Evolutionary conservation across 1,140 invertebrate genomes (phyloP), one percentile per base, ranked within the genome.

Genomic region (Brachionus asplanchnoidis): DNA sequence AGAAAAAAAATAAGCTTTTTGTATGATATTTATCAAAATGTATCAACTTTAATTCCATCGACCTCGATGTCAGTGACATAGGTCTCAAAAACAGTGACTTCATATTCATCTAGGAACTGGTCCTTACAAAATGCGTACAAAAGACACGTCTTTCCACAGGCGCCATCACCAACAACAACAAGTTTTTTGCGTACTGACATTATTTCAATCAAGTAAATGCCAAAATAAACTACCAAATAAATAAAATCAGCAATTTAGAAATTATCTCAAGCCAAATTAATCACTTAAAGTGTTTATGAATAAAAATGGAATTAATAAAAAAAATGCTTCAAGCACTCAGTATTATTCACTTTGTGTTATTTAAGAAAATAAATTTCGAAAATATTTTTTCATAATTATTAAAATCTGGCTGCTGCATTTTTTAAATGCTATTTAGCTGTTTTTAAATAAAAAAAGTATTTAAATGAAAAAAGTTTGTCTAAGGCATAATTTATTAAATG

Each of bases 121-220:
- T 44, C 75, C 8, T 50, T 75, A 3, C 68, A 60, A 46, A 56
- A 84, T 23, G 70, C n/a, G 14, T 75, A 44, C 14, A 84, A 12
- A 68, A 84, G 50, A 28, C 66, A 75, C 2, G 84, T 84, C 36
- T 84, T 84, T 20, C 84, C 84, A 44, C 73, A 68, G 1, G 66
- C 66, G 60, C 84, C 84, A 65, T 84, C 84, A 23, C 84, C 84
- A 56, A 84, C 70, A 53, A 40, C 40, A 46, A 84, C 82, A 84
- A 65, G 68, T 68, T 84, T 84, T 17, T 70, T 84, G 23, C 53
- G 53, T 11, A 60, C 17, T 60, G 53, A 60, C 53, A 60, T 60
- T 60, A 20, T n/a, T 73, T 32, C 40, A 40, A 42, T 42, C n/a
- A 32, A 32, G 65, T 28, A 68, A 32, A 66, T 53, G 46, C 46